phyloP scores from a whole-genome alignment of 2,113 vertebrate species.

The Brienomyrus brachyistius region DNA sequence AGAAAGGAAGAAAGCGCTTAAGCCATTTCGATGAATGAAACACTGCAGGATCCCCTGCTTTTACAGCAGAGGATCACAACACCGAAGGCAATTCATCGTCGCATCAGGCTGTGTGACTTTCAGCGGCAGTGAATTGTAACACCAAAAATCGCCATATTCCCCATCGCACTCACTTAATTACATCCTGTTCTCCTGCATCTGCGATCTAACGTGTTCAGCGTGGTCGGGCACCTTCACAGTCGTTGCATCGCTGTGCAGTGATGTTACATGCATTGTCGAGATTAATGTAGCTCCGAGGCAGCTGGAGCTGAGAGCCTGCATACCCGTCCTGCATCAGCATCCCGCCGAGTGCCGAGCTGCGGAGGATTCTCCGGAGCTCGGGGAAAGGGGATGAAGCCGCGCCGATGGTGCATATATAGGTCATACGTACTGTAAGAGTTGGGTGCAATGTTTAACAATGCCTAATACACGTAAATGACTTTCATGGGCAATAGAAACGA shows the following conservation, averaged over 20 bases:
- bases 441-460: neutral
- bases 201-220: neutral
- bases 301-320: neutral
- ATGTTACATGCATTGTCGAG: neutral
- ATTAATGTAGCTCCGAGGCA: neutral
- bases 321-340: neutral
- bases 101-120: neutral
- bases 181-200: neutral
- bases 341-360: neutral
- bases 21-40: neutral
- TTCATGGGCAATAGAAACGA: neutral
- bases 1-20: neutral
- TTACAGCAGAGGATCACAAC: neutral
- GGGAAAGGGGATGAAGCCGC: neutral
- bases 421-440: neutral
- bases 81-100: neutral
- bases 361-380: neutral
- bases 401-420: neutral
- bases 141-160: neutral
- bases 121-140: neutral
- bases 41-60: neutral
- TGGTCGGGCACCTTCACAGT: neutral
- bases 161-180: neutral
- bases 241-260: neutral
- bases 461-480: neutral